phyloP scores from a whole-genome alignment of 2,113 vertebrate species.

The Lophius piscatorius region DNA sequence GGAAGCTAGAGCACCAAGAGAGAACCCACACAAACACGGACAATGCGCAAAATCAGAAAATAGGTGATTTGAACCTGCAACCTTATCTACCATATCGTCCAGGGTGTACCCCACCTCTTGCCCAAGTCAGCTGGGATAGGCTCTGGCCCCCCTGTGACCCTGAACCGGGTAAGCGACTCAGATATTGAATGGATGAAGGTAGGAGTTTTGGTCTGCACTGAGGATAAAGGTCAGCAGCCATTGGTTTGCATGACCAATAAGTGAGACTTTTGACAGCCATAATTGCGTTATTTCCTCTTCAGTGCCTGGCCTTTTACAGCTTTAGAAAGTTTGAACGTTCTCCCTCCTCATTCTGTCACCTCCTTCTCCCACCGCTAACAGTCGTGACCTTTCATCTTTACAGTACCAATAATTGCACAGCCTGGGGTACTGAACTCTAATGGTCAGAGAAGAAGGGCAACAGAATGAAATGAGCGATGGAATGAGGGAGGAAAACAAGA shows the following conservation, averaged over 20 bases:
- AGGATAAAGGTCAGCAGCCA: slow-evolving; percentile 16
- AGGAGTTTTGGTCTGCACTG: slow-evolving; percentile 1
- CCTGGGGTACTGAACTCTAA: slow-evolving; percentile 60
- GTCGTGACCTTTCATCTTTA: slow-evolving; percentile 70
- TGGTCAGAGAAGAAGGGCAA: slow-evolving; percentile 25
- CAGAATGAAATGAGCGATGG: slow-evolving; percentile 44
- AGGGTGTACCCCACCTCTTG: too few species aligned
- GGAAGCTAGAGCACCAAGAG: too few species aligned
- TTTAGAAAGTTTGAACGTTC: slow-evolving; percentile 40
- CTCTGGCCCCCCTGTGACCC: too few species aligned
- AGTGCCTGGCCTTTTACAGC: slow-evolving; percentile 14
- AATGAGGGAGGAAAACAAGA: slow-evolving; percentile 50
- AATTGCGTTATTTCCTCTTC: slow-evolving; percentile 16
- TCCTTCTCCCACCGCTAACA: slow-evolving; percentile 59
- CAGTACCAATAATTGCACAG: slow-evolving; percentile 63
- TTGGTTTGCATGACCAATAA: slow-evolving; percentile 18
- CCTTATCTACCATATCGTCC: too few species aligned
- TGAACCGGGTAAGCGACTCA: too few species aligned
- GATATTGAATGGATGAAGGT: too few species aligned
- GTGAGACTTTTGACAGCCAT: slow-evolving; percentile 20
- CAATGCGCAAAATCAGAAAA: too few species aligned
- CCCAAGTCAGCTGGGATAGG: too few species aligned
- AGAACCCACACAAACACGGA: too few species aligned
- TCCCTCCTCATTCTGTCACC: slow-evolving; percentile 43
- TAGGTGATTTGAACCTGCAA: too few species aligned